These are phyloP conservation scores for Seriola dumerili DNA, from an alignment of 2,113 vertebrate species.

Conservation along the genomic window DNA sequence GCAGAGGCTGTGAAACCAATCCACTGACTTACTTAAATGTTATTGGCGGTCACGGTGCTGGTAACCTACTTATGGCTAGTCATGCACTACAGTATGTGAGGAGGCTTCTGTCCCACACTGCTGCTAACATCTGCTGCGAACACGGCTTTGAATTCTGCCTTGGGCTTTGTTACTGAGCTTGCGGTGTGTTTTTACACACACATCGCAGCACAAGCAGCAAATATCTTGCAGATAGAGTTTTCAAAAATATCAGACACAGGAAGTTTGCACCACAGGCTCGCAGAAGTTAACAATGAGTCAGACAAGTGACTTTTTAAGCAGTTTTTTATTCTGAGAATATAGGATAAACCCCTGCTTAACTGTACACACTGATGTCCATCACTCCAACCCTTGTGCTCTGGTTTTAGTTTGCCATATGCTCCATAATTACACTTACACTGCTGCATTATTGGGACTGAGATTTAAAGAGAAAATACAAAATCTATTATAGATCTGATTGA, in stretches of 20 bases:
- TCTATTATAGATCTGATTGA: not conserved
- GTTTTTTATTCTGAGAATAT: not conserved
- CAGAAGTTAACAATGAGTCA: not conserved
- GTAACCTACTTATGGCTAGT: conserved; percentile 55
- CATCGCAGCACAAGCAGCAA: not conserved
- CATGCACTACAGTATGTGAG: conserved; percentile 26
- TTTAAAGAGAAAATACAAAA: not conserved
- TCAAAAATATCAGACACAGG: not conserved
- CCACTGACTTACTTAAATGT: conserved; percentile 26
- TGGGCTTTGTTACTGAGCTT: not conserved
- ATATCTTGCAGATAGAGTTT: not conserved
- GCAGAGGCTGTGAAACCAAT: not conserved
- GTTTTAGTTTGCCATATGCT: not conserved
- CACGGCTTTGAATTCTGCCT: not conserved
- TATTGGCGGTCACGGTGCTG: conserved; percentile 39
- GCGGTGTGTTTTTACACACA: not conserved
- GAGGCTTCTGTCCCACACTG: not conserved
- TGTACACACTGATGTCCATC: not conserved
- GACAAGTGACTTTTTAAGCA: not conserved
- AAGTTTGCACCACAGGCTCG: not conserved
- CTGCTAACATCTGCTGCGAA: not conserved
- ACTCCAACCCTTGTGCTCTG: not conserved
- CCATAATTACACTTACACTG: not conserved
- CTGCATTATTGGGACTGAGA: not conserved
- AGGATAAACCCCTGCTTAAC: not conserved